phyloP scores from a whole-genome alignment of 2,888 invertebrate genomes.

The Penaeus monodon region DNA sequence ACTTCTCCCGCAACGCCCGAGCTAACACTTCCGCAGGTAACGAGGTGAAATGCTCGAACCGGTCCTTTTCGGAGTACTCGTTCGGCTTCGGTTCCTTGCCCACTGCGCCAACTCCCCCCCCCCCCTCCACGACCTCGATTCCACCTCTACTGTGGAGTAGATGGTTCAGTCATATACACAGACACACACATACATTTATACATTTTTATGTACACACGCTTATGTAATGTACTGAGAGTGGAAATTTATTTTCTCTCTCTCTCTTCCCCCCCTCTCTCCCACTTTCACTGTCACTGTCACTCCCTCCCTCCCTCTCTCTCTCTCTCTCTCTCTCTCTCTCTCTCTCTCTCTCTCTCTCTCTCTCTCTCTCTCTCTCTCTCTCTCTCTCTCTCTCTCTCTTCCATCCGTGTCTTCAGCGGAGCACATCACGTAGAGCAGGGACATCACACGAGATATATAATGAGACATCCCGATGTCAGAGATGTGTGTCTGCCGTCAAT shows the following conservation, averaged over 20 bases:
- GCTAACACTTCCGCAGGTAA: no score
- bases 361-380: not conserved
- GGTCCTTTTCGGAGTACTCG: no score
- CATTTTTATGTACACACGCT: not conserved
- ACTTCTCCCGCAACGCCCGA: no score
- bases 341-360: slow-evolving; percentile 3
- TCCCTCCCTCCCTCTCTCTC: not conserved
- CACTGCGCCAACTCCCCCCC: no score
- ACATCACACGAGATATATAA: no score
- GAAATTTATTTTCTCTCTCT: not conserved
- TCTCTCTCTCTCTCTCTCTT: not conserved
- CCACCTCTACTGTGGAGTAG: not conserved
- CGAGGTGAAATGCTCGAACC: no score
- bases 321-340: not conserved
- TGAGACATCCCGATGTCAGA: no score
- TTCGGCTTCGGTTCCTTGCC: no score
- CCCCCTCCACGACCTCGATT: no score
- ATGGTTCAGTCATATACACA: slow-evolving; percentile 1
- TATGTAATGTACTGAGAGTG: not conserved
- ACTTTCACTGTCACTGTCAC: not conserved
- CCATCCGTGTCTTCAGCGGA: not conserved
- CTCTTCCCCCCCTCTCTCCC: not conserved
- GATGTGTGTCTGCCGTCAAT: no score
- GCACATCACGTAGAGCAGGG: no score
- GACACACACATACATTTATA: not conserved